Evolutionary conservation across 2,113 vertebrate species (phyloP), one percentile per base, ranked within the genome.

Genomic region (Psittacara wagleri): DNA sequence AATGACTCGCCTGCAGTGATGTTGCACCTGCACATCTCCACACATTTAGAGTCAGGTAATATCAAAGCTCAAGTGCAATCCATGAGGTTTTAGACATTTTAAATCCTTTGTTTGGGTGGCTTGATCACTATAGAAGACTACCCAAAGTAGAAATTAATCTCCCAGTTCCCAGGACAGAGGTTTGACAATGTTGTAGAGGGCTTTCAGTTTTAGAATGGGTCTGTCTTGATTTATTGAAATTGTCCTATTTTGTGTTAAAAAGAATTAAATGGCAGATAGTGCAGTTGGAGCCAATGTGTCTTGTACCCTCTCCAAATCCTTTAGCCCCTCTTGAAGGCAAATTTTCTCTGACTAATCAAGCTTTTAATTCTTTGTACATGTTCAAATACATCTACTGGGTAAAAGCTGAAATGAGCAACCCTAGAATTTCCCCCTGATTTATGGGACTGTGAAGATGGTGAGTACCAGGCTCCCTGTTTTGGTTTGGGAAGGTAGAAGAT

Each of bases 1-100:
- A 84, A 90, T 75, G n/a, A 25, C 63, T 55, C 82, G 31, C 83
- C 39, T 67, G 46, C 49, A 63, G 80, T 39, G 68, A 31, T 78
- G 28, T 35, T 72, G 51, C 83, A 94, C 77, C 83, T 96, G 88
- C 83, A 94, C 25, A 35, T 81, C 68, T 51, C 23, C n/a, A 62
- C 31, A 3, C 68, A 43, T 68, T 66, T 61, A 43, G 43, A 94
- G 55, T 75, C 67, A 51, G 90, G 28, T 75, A 54, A 72, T 52
- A 76, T 82, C 69, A 89, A 88, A 88, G 86, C 69, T 88, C 59
- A 89, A 84, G 66, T 78, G 37, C n/a, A 17, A 72, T 78, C 61
- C 46, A 10, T 33, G 92, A 46, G 37, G 63, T 64, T 75, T 70
- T 48, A 78, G 43, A 41, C 51, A 75, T 67, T 91, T 75, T 14